Evolutionary conservation across 2,888 invertebrate genomes (phyloP), one percentile per base, ranked within the genome.

Genomic region (Nomada hirtipes): DNA sequence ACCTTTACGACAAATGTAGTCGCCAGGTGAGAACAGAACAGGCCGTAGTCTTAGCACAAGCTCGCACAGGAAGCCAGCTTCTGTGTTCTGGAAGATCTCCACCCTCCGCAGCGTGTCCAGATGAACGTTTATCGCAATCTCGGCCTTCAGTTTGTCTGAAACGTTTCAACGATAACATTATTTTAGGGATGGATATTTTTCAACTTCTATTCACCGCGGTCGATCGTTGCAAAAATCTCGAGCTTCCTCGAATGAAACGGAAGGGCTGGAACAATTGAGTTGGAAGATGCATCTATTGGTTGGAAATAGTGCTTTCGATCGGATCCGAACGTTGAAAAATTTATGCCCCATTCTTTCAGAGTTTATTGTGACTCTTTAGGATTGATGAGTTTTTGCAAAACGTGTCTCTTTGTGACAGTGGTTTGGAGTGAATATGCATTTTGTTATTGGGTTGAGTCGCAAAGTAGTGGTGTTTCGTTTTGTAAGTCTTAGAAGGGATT

Each of bases 1-100:
- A 99, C 99, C 99, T 97, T 99, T 99, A 91, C 99, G 96, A 95
- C 99, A 99, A 93, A 99, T 99, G 94, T 98, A 99, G 95, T 99
- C 99, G 78, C 99, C 99, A 42, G 99, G 99, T 90, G 99, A 99
- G 95, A 99, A 99, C 85, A 99, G 96, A 69, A 99, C 99, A 71
- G 99, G 99, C 90, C 98, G 96, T 87, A 99, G 96, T 94, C 98
- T 96, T 86, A 99, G 96, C 90, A 99, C 99, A 92, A 99, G 95
- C 94, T 99, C 99, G 94, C 99, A 99, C 86, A 99, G 96, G 95
- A 99, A 99, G 77, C 99, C 99, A 82, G 99, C 99, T 94, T 99
- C 99, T 70, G 99, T 99, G 94, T 99, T 99, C 95, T 99, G 99
- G 95, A 99, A 99, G 93, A 99, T 99, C 95, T 99, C 99, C 93